Base-by-base conservation (phyloP, 2,888 invertebrate species). In the Anticlea derivata region DNA sequence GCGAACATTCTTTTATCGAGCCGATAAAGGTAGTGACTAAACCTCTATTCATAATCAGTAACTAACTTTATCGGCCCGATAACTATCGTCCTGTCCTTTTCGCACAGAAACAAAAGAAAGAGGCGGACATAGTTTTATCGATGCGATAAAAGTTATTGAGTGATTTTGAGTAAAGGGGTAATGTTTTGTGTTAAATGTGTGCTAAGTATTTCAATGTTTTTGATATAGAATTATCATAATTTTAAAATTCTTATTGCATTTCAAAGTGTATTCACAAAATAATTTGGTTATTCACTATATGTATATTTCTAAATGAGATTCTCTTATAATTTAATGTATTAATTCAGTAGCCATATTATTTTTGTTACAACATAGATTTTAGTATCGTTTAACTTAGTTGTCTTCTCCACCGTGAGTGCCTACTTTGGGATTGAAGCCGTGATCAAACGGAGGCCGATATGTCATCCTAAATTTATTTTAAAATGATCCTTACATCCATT, bases 391-490 rank as follows among this genome's bases (percentile, higher is more conserved):
- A 29, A 13, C 12, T 35, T 58, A 35, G 11, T 33, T 37, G 34
- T 62, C 60, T 2, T 3, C 1, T 27, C 70, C 70, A 72, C 83
- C 80, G 67, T 56, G 70, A 78, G 85, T 86, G 87, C 88, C 88
- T 87, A 80, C 75, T 78, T 76, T 65, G 55, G 67, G 56, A 70
- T 64, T n/a, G n/a, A n/a, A n/a, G n/a, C n/a, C n/a, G n/a, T n/a
- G n/a, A n/a, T n/a, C n/a, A n/a, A n/a, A n/a, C n/a, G n/a, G n/a
- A n/a, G n/a, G n/a, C n/a, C n/a, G n/a, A n/a, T n/a, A n/a, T n/a
- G n/a, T n/a, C n/a, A n/a, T n/a, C n/a, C n/a, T n/a, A n/a, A n/a
- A n/a, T n/a, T n/a, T n/a, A n/a, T n/a, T n/a, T n/a, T n/a, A n/a
- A n/a, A n/a, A n/a, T n/a, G n/a, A n/a, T n/a, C n/a, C n/a, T n/a